These are phyloP conservation scores for Okapia johnstoni DNA, from an alignment of 2,113 vertebrate species.

Conservation along the genomic window DNA sequence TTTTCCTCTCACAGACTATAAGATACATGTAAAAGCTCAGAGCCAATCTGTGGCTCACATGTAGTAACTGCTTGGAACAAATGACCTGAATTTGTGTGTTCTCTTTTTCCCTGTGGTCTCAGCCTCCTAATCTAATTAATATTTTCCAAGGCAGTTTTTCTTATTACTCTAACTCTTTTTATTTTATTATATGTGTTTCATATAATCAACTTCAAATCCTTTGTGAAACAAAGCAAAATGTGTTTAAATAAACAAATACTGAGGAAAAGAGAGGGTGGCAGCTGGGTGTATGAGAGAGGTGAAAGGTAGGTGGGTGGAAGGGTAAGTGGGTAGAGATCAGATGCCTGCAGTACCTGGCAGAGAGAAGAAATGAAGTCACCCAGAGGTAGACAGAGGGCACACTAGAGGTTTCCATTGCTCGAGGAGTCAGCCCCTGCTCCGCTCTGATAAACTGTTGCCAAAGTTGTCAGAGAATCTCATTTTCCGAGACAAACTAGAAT, in stretches of 20 bases:
- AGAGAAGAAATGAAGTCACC: neutral
- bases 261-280: neutral
- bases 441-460: neutral
- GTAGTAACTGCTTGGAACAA: neutral
- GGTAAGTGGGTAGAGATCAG: neutral
- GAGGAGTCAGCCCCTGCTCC: neutral
- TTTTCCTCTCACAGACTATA: neutral
- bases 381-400: fast-evolving
- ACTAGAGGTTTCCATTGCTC: neutral
- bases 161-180: neutral
- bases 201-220: neutral
- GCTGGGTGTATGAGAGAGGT: neutral
- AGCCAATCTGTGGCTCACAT: neutral
- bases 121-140: neutral
- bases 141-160: slow-evolving; percentile 3
- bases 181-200: neutral
- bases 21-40: neutral
- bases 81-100: neutral
- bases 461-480: neutral
- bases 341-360: neutral
- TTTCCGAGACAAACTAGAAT: neutral
- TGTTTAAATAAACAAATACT: neutral
- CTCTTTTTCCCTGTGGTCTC: neutral
- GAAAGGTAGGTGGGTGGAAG: neutral
- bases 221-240: neutral